phyloP scores from a whole-genome alignment of 2,888 invertebrate species.

The Rosalia funebris region DNA sequence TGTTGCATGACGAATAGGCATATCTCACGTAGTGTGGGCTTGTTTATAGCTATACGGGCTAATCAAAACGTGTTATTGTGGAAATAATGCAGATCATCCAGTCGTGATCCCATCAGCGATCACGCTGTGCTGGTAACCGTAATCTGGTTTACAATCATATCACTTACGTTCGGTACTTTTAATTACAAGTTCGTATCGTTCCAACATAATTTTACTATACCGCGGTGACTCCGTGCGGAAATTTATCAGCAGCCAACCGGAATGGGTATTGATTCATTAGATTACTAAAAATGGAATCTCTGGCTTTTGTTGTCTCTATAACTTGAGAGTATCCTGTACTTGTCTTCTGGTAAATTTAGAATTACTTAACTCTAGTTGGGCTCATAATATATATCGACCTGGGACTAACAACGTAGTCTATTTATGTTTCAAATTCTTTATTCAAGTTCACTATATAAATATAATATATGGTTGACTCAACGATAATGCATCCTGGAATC shows the following conservation, averaged over 20 bases:
- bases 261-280: neutral
- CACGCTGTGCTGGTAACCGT: conserved; percentile 35
- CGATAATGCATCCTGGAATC: too few species aligned
- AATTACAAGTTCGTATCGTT: conserved; percentile 43
- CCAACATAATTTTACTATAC: conserved; percentile 32
- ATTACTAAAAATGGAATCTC: neutral
- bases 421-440: too few species aligned
- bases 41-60: conserved; percentile 46
- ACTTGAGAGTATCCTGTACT: too few species aligned
- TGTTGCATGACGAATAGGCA: conserved; percentile 43
- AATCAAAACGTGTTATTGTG: conserved; percentile 54
- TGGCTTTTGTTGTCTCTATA: too few species aligned
- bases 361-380: too few species aligned
- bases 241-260: neutral
- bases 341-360: too few species aligned
- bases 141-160: conserved; percentile 43
- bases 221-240: conserved; percentile 5
- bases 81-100: conserved; percentile 52
- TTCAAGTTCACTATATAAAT: too few species aligned
- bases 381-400: too few species aligned
- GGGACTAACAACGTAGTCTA: too few species aligned
- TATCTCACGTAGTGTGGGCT: conserved; percentile 47
- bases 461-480: too few species aligned
- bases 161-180: conserved; percentile 47
- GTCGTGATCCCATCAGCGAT: conserved; percentile 47